Percentiles rank a stretch among this genome's conserved stretches.
Evolutionary conservation across 2,113 vertebrate genomes (phyloP).

Genomic region (Bufo gargarizans): DNA sequence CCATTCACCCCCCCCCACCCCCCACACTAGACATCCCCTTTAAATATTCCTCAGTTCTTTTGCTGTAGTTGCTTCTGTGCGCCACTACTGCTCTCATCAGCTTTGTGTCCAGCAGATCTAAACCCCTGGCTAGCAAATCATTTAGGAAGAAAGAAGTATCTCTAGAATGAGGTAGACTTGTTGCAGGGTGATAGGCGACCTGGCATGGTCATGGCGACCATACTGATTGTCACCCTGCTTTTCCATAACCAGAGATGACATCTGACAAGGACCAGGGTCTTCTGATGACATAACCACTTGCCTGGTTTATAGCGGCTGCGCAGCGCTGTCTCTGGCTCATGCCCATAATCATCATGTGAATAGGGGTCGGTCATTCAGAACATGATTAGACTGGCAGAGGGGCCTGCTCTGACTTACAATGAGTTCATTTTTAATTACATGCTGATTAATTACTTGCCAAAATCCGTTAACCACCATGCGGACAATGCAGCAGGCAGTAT

Average conservation of each 20-base stretch:
- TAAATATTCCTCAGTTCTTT: no score
- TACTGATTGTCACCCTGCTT: not conserved
- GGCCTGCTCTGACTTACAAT: not conserved
- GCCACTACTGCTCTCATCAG: no score
- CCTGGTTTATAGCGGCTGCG: not conserved
- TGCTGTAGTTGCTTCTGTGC: no score
- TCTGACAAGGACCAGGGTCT: not conserved
- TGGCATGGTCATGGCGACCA: not conserved
- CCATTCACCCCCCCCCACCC: no score
- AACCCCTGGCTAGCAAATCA: no score
- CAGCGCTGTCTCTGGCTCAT: not conserved
- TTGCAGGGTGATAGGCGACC: no score
- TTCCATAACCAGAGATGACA: not conserved
- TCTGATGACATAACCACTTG: not conserved
- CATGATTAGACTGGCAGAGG: not conserved
- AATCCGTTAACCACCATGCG: not conserved
- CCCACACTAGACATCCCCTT: no score
- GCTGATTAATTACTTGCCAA: constrained; percentile 19
- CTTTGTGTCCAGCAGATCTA: no score
- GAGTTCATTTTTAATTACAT: constrained; percentile 8
- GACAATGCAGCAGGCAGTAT: not conserved
- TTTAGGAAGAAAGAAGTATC: no score
- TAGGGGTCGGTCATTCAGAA: constrained; percentile 4
- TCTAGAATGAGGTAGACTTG: no score
- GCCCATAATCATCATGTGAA: constrained; percentile 5